phyloP scores from a whole-genome alignment of 2,113 vertebrate genomes.

The Phycodurus eques region DNA sequence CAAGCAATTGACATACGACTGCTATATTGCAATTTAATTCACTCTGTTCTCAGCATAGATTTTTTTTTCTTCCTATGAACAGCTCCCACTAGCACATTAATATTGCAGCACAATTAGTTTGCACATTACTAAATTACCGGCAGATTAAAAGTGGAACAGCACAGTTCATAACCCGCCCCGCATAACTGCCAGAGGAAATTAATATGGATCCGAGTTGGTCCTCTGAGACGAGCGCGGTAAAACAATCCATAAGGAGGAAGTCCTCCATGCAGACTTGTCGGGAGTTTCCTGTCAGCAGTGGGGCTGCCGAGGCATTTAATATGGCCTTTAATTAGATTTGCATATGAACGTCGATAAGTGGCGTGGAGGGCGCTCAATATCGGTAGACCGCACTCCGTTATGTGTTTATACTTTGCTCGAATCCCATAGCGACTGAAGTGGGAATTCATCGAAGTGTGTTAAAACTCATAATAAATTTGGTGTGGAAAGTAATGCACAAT shows the following conservation, averaged over 20 bases:
- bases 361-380: slow-evolving; percentile 6
- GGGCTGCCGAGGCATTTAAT: slow-evolving; percentile 69
- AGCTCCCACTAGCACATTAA: slow-evolving; percentile 94
- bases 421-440: background rate
- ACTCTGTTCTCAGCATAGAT: slow-evolving; percentile 91
- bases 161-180: slow-evolving; percentile 88
- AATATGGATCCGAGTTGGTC: slow-evolving; percentile 99
- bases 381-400: slow-evolving; percentile 29
- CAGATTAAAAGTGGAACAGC: slow-evolving; percentile 99
- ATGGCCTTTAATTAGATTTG: slow-evolving; percentile 70
- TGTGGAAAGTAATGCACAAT: background rate
- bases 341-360: slow-evolving; percentile 66
- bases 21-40: slow-evolving; percentile 85
- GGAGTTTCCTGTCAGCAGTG: slow-evolving; percentile 76
- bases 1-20: slow-evolving; percentile 84
- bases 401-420: slow-evolving; percentile 9
- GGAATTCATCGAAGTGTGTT: background rate
- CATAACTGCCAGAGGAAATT: slow-evolving; percentile 99
- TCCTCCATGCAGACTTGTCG: slow-evolving; percentile 79
- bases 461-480: background rate
- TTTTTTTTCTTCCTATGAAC: slow-evolving; percentile 76
- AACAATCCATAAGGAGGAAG: slow-evolving; percentile 93
- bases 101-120: slow-evolving; percentile 99
- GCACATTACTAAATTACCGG: slow-evolving; percentile 99
- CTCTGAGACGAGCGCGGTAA: slow-evolving; percentile 87